Conservation (phyloP, 2,113 vertebrate genomes). For the Trachemys scripta region DNA sequence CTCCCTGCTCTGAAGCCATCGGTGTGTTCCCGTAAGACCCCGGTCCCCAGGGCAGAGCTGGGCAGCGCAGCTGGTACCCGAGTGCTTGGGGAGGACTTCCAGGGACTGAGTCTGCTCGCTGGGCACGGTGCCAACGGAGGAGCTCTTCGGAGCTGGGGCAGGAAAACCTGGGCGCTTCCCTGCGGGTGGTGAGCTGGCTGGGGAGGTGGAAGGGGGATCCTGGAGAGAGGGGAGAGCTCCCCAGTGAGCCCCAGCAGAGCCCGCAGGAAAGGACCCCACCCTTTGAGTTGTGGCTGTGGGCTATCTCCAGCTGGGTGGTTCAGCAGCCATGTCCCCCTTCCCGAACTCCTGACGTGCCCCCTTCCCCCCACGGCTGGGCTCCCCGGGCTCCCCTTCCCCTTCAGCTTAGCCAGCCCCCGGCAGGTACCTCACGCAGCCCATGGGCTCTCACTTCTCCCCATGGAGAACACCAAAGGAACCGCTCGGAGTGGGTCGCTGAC, state of each 20-base stretch:
- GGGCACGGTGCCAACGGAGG: background rate
- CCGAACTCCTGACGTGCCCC: background rate
- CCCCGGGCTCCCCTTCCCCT: background rate
- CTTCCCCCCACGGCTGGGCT: background rate
- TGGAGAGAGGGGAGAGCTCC: no score
- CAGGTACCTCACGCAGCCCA: background rate
- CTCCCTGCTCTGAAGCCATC: background rate
- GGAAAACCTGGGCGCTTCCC: background rate
- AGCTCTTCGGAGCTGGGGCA: background rate
- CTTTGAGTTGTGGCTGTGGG: background rate
- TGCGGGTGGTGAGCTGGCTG: no score
- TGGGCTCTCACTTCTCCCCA: no score
- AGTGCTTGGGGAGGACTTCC: background rate
- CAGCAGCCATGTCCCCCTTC: background rate
- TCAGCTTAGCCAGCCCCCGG: no score
- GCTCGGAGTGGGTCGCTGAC: background rate
- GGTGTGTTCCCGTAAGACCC: background rate
- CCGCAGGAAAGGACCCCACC: background rate
- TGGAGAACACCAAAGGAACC: background rate
- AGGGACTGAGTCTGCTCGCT: background rate
- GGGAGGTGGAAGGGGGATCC: no score
- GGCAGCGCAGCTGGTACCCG: background rate
- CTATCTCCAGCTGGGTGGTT: background rate
- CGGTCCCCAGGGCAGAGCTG: background rate
- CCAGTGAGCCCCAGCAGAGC: background rate